Percentiles rank a stretch among this genome's conserved stretches.
phyloP scores from a whole-genome alignment of 2,113 vertebrate genomes.

The Nothobranchius kuhntae region DNA sequence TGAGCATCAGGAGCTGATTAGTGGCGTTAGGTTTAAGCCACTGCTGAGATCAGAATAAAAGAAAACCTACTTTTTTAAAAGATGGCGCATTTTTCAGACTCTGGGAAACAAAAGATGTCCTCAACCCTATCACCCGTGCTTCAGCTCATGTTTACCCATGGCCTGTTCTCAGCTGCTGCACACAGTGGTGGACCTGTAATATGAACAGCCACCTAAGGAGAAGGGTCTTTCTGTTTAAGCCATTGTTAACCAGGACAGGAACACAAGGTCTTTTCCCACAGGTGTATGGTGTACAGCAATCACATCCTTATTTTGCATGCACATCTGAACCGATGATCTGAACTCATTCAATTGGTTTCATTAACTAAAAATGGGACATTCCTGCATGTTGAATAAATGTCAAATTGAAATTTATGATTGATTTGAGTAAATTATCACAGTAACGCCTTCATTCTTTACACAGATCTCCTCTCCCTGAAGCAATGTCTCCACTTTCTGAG shows the following conservation, averaged over 20 bases:
- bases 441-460: too few relatives aligned
- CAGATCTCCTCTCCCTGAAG: too few relatives aligned
- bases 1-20: too few relatives aligned
- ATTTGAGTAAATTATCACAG: background rate
- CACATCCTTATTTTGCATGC: background rate
- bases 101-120: constrained; percentile 3
- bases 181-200: constrained; percentile 9
- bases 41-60: too few relatives aligned
- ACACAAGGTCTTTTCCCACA: constrained; percentile 15
- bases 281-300: constrained; percentile 18
- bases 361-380: too few relatives aligned
- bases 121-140: background rate
- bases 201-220: constrained; percentile 22
- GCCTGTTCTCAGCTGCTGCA: constrained; percentile 16
- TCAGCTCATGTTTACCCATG: constrained; percentile 1
- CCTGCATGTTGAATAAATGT: too few relatives aligned
- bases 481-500: background rate
- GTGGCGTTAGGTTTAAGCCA: too few relatives aligned
- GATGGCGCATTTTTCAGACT: too few relatives aligned
- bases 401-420: background rate
- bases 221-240: constrained; percentile 18
- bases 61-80: background rate
- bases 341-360: background rate
- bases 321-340: background rate
- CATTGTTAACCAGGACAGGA: constrained; percentile 20